Evolutionary conservation across 2,113 vertebrate species (phyloP).

Genomic region (Glaucomys volans): DNA sequence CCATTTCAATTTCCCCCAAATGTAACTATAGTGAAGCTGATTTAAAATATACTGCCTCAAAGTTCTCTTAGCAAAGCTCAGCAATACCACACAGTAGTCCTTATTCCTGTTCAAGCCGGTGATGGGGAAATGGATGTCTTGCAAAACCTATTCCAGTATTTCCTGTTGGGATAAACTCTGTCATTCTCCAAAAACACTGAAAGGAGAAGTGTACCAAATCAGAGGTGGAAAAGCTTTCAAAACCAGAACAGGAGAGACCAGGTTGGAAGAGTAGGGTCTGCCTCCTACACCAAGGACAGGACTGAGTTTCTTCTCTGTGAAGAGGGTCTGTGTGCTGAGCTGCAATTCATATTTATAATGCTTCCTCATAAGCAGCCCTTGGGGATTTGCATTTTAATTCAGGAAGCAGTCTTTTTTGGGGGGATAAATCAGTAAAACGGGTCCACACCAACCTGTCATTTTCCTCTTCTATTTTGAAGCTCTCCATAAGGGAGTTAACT

Average conservation of each 20-base stretch:
- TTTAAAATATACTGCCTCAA: neutral
- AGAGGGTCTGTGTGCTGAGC: neutral
- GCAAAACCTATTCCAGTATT: conserved; percentile 68
- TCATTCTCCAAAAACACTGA: conserved; percentile 29
- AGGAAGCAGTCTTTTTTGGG: conserved; percentile 43
- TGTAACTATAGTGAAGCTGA: neutral
- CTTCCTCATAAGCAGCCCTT: conserved; percentile 6
- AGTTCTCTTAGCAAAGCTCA: conserved; percentile 21
- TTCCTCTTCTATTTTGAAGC: conserved; percentile 83
- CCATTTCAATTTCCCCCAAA: neutral
- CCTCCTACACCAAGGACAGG: neutral
- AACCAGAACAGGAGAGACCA: neutral
- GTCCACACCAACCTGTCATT: conserved; percentile 79
- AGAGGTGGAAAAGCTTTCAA: conserved; percentile 61
- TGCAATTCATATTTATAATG: neutral
- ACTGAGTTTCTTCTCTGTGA: neutral
- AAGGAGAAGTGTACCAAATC: neutral
- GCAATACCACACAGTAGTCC: neutral
- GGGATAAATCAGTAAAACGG: conserved; percentile 75
- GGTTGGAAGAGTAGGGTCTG: neutral
- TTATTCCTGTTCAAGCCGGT: conserved; percentile 25
- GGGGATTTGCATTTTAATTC: conserved; percentile 26
- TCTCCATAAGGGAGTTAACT: conserved; percentile 73
- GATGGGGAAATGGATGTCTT: conserved; percentile 56
- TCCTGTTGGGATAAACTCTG: conserved; percentile 63